Evolutionary conservation across 2,797 vertebrate genomes (phyloP).

Genomic region (Eulemur coronatus): DNA sequence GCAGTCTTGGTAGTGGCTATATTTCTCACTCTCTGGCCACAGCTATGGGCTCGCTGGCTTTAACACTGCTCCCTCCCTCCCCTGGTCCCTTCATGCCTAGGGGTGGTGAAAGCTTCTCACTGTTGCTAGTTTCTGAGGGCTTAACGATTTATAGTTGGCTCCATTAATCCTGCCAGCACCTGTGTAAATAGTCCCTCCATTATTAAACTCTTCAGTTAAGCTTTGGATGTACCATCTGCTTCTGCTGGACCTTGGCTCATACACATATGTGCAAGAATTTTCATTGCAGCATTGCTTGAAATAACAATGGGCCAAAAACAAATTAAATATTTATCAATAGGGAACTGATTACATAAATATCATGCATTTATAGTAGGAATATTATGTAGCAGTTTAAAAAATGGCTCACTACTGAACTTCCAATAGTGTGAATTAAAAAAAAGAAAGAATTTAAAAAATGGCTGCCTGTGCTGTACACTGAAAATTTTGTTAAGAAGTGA

Average conservation of each 20-base stretch:
- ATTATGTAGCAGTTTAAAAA: constrained; percentile 21
- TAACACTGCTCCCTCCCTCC: neutral
- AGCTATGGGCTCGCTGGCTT: neutral
- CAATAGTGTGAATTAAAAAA: neutral
- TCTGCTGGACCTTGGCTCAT: constrained; percentile 20
- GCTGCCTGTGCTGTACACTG: neutral
- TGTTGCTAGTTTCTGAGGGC: neutral
- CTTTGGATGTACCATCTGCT: constrained; percentile 27
- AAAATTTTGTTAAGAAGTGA: neutral
- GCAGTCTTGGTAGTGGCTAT: neutral
- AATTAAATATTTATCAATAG: constrained; percentile 28
- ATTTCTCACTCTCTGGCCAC: neutral
- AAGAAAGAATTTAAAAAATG: neutral
- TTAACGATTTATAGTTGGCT: neutral
- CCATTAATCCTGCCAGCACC: constrained; percentile 1
- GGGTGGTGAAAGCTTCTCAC: neutral
- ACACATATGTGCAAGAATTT: constrained; percentile 6
- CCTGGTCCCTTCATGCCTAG: neutral
- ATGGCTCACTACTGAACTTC: neutral
- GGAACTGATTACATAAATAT: constrained; percentile 6
- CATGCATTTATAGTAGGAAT: neutral
- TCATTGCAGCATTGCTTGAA: constrained; percentile 23
- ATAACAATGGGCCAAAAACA: neutral
- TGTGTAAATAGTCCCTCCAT: constrained; percentile 39
- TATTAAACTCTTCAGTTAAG: constrained; percentile 49